A percentile compares a stretch with the other conserved stretches of the same genome.
These are phyloP conservation scores for Henicopernis longicauda DNA, from an alignment of 2,113 vertebrate species.

Conservation along the genomic window DNA sequence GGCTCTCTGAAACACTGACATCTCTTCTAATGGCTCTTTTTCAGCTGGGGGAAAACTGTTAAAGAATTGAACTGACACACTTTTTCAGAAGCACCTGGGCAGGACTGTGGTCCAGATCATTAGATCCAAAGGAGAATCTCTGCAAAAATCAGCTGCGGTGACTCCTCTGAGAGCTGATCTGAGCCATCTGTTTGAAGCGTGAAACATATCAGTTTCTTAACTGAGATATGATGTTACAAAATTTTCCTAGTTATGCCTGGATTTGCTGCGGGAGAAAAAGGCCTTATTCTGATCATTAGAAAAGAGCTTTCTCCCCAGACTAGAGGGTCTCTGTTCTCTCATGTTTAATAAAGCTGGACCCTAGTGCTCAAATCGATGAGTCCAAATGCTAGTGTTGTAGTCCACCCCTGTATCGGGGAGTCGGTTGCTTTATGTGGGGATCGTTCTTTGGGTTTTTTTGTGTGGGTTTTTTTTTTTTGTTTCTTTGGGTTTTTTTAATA, in stretches of 20 bases:
- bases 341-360: not conserved
- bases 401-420: rapidly evolving
- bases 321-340: not conserved
- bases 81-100: not conserved
- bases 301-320: not conserved
- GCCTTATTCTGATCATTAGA: not conserved
- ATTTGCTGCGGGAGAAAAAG: not conserved
- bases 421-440: not conserved
- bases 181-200: not conserved
- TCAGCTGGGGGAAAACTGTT: not conserved
- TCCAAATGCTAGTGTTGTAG: not conserved
- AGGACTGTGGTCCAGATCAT: not conserved
- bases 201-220: not conserved
- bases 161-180: not conserved
- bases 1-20: not conserved
- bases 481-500: not conserved
- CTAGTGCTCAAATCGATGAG: not conserved
- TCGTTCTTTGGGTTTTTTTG: not conserved
- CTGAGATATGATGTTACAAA: not conserved
- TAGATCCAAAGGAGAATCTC: not conserved
- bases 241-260: not conserved
- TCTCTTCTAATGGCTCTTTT: not conserved
- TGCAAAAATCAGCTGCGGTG: not conserved
- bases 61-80: not conserved
- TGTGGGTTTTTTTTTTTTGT: not conserved